Base-by-base conservation (phyloP, 2,797 vertebrate species). In the Apodemus agrarius region DNA sequence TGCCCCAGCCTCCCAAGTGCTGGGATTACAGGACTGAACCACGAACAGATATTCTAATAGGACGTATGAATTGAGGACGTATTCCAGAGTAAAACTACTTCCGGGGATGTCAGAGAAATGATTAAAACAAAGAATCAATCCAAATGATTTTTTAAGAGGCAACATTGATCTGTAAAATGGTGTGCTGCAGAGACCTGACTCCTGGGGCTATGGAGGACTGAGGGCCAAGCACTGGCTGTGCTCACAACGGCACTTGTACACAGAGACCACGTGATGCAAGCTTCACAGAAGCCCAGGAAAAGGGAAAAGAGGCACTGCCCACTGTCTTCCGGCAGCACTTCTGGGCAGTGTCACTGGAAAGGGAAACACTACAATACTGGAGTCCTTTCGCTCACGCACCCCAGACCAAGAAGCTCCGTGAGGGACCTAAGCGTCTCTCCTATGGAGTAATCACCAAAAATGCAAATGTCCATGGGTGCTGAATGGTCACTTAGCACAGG, bases 241-340 rank as follows among this genome's bases (percentile, higher is more conserved):
- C 40, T 61, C 3, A 1, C 26, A 61, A 9, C n/a, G 61, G 24
- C 0, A 6, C 57, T 11, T 6, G 54, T 4, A 0, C n/a, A 29
- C 1, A 8, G 11, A 10, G 21, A 37, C 11, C 24, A 37, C n/a
- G 34, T 2, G 9, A 0, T 0, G 52, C 63, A 31, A 2, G 21
- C 61, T 19, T 13, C 11, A 1, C 12, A 67, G 65, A 34, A 34
- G 61, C 57, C 78, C 75, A 40, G 5, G 29, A 49, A 74, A 46
- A 21, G 16, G 34, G n/a, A 43, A 34, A 16, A 5, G 26, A 78
- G 6, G 29, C 49, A 37, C 63, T 37, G 14, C 10, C 6, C 24
- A 19, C 21, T 14, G 21, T 65, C 37, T 63, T 46, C 54, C 54
- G 40, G 8, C 49, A 34, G 24, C 16, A 31, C 17, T 14, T 14